Base-by-base conservation (phyloP, 2,888 invertebrate genomes). In the Osedax fenrisi region DNA sequence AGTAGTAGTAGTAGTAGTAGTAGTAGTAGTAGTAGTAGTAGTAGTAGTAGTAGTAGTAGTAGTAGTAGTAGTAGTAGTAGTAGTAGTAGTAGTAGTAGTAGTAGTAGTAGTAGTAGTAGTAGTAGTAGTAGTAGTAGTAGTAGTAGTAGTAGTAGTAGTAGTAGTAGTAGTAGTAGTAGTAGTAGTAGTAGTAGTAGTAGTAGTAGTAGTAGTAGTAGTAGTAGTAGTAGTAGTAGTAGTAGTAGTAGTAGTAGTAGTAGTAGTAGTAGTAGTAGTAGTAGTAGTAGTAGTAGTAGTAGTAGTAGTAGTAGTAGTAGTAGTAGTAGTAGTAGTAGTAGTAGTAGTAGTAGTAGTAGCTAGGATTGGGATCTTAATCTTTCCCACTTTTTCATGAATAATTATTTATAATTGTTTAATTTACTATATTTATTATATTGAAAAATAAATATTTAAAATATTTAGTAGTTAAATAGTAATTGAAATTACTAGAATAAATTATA, bases 11-110 rank as follows among this genome's bases (percentile, higher is more conserved):
- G 67, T 21, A 67, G 67, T 67, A 67, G 67, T 23, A 67, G 67
- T 17, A 67, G 26, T 21, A 67, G 67, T 67, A 67, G 67, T 21
- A 67, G 67, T 67, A 67, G 67, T 21, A 67, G 61, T 61, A 61
- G 61, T 10, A 61, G 61, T 61, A 61, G 10, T 23, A 61, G 61
- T 61, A 61, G 61, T 10, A 61, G 61, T 61, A 10, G 61, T 10
- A 61, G 61, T 67, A 67, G 67, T 21, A 67, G 67, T 67, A 67
- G 67, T 21, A 67, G 26, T 67, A 67, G 67, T 21, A 67, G 67
- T 67, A 67, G 67, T 21, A 67, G 67, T 67, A 67, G 67, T 21
- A 67, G 26, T 67, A 67, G 67, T 21, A 3, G 3, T 67, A 67
- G 67, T 21, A 67, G 26, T 17, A 67, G 67, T 23, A 67, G 67